Evolutionary conservation across 2,113 vertebrate species (phyloP).

Genomic region (Melanerpes aurifrons): DNA sequence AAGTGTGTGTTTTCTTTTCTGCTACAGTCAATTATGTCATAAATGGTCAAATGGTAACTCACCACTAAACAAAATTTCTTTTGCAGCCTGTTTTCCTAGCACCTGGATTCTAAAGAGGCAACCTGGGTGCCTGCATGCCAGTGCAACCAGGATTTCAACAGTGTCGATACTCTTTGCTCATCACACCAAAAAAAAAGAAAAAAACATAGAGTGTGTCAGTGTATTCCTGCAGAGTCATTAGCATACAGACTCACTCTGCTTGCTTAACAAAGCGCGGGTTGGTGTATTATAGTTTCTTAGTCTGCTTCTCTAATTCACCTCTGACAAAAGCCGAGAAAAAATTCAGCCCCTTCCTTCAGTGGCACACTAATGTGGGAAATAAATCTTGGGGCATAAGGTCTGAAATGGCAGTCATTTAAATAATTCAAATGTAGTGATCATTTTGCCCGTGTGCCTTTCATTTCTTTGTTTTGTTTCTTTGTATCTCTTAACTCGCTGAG

Average conservation of each 20-base stretch:
- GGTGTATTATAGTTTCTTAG: slow-evolving; percentile 52
- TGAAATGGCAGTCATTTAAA: slow-evolving; percentile 68
- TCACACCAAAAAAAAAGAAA: slow-evolving; percentile 68
- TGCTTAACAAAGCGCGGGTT: slow-evolving; percentile 78
- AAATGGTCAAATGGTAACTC: slow-evolving; percentile 49
- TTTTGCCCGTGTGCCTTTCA: slow-evolving; percentile 44
- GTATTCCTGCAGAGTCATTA: slow-evolving; percentile 75
- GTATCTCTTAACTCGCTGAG: slow-evolving; percentile 47
- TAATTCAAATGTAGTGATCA: slow-evolving; percentile 56
- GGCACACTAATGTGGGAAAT: slow-evolving; percentile 42
- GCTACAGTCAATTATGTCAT: slow-evolving; percentile 20
- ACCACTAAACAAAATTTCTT: slow-evolving; percentile 46
- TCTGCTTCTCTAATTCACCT: slow-evolving; percentile 59
- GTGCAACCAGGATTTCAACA: slow-evolving; percentile 76
- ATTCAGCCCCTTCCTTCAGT: slow-evolving; percentile 30
- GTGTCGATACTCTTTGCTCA: slow-evolving; percentile 78
- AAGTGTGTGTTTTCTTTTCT: slow-evolving; percentile 16
- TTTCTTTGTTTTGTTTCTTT: slow-evolving; percentile 72
- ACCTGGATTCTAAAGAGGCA: slow-evolving; percentile 72
- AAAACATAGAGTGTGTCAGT: slow-evolving; percentile 37
- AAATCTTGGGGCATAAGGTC: slow-evolving; percentile 62
- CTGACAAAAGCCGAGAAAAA: slow-evolving; percentile 60
- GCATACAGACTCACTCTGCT: slow-evolving; percentile 70
- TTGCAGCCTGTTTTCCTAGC: slow-evolving; percentile 72
- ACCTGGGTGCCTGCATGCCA: slow-evolving; percentile 67